phyloP scores from a whole-genome alignment of 2,797 vertebrate genomes.

The Streptopelia turtur region DNA sequence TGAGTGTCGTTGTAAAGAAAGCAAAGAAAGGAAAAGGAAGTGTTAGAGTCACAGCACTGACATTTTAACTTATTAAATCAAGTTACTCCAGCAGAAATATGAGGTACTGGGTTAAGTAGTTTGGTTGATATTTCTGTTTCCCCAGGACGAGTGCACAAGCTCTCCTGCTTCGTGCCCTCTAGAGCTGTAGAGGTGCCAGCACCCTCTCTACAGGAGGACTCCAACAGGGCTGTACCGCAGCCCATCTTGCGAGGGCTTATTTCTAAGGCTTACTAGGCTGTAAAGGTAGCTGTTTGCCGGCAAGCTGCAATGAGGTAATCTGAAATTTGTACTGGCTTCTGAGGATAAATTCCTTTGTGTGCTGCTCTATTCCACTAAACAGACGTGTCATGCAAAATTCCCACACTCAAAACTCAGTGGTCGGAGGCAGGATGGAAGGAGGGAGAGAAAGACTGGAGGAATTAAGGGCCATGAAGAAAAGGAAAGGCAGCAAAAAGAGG shows the following conservation, averaged over 20 bases:
- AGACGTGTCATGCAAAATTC: not conserved
- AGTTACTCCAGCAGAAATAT: constrained; percentile 15
- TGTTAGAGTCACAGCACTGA: not conserved
- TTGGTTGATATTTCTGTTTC: not conserved
- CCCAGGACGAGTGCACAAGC: rapidly evolving
- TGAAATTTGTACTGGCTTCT: not conserved
- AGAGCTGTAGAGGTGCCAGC: not conserved
- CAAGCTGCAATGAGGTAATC: not conserved
- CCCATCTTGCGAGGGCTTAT: not conserved
- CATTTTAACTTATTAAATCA: constrained; percentile 52
- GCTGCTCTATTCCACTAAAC: not conserved
- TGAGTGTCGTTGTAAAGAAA: not conserved
- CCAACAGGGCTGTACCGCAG: not conserved
- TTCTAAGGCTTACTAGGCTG: not conserved
- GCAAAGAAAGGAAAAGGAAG: not conserved
- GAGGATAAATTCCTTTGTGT: not conserved
- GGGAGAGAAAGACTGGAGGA: not conserved
- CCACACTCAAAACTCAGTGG: not conserved
- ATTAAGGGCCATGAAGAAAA: not conserved
- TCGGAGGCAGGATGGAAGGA: not conserved
- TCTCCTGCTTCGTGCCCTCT: not conserved
- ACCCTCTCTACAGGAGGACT: not conserved
- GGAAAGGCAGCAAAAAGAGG: not conserved
- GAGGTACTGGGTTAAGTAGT: constrained; percentile 26
- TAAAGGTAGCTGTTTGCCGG: not conserved